Evolutionary conservation across 23 tunicate species (phyloP).

Genomic region (Corella eumyota): DNA sequence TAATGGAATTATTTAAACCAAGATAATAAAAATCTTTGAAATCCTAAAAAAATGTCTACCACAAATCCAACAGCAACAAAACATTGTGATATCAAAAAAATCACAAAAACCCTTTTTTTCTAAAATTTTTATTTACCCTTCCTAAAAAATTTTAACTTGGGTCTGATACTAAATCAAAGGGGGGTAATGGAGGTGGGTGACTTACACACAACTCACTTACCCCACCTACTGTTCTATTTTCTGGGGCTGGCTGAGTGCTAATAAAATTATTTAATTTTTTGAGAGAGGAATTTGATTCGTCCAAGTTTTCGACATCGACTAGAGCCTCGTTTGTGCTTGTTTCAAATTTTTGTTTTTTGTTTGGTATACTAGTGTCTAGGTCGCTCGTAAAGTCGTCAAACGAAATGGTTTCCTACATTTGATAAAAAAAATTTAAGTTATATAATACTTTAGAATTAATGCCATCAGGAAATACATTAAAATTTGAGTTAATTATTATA

Average conservation of each 20-base stretch:
- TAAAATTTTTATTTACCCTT: too few species aligned
- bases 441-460: too few species aligned
- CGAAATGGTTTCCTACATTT: constrained; percentile 36
- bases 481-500: too few species aligned
- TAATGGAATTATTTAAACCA: too few species aligned
- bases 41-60: too few species aligned
- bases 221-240: constrained; percentile 52
- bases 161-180: constrained; percentile 76
- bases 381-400: constrained; percentile 47
- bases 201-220: constrained; percentile 67
- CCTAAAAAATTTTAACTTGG: too few species aligned
- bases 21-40: too few species aligned
- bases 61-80: too few species aligned
- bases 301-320: constrained; percentile 67
- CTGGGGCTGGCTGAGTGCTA: constrained; percentile 25
- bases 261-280: constrained; percentile 69
- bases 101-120: too few species aligned
- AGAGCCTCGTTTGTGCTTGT: not conserved
- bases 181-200: constrained; percentile 80
- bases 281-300: constrained; percentile 46
- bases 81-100: too few species aligned
- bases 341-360: not conserved
- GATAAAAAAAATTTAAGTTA: not conserved
- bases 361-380: constrained; percentile 13
- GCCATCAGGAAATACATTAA: too few species aligned